Conservation (phyloP, 2,113 vertebrate genomes). For the Fukomys damarensis region DNA sequence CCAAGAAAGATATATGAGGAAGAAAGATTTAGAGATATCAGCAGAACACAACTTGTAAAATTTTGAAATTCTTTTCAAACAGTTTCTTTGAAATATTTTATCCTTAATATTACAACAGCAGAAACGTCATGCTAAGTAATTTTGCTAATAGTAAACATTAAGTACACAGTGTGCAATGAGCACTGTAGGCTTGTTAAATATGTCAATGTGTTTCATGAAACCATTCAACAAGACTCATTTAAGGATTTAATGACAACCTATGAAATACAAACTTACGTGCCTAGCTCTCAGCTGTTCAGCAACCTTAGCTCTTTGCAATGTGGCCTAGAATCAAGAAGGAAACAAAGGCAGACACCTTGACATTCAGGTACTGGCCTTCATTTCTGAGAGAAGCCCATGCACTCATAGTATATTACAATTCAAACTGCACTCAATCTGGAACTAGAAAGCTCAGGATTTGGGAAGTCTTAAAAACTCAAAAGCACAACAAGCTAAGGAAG, state of each 20-base stretch:
- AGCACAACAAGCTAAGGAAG: background rate
- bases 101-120: background rate
- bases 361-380: background rate
- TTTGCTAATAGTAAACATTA: constrained; percentile 9
- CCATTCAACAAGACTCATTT: background rate
- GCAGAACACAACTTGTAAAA: background rate
- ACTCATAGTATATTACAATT: background rate
- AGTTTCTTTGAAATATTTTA: background rate
- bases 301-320: background rate
- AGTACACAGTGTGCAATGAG: background rate
- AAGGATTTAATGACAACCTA: background rate
- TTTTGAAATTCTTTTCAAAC: background rate
- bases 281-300: background rate
- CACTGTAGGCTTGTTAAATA: background rate
- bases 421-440: background rate
- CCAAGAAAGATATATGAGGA: background rate
- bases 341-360: background rate
- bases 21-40: constrained; percentile 1
- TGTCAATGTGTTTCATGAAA: background rate
- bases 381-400: background rate
- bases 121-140: background rate
- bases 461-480: background rate
- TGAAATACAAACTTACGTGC: background rate
- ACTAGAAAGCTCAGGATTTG: background rate
- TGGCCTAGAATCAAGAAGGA: background rate